These are phyloP conservation scores for Agrochola circellaris DNA, from an alignment of 2,888 invertebrate species.

Conservation along the genomic window DNA sequence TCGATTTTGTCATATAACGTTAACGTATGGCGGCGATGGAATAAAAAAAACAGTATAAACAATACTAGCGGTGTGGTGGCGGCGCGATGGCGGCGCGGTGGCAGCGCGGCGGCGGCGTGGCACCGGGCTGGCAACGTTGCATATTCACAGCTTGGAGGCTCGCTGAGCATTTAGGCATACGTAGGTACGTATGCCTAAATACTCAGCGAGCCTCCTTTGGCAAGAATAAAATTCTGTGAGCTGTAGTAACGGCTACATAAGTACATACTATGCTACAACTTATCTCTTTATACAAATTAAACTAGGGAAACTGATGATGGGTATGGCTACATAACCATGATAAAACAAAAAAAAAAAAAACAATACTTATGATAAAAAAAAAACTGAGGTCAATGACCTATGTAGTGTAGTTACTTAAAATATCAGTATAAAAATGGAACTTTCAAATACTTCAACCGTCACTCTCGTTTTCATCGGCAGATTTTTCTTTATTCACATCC, in stretches of 20 bases:
- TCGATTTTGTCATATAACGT: too few relatives aligned
- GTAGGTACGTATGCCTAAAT: too few relatives aligned
- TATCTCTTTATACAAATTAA: not conserved
- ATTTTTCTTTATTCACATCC: not conserved
- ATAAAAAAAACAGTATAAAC: too few relatives aligned
- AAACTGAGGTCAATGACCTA: too few relatives aligned
- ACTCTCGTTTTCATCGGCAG: slow-evolving; percentile 1
- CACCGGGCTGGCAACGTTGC: too few relatives aligned
- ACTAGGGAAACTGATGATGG: not conserved
- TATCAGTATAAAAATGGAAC: not conserved
- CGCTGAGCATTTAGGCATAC: too few relatives aligned
- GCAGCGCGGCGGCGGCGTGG: too few relatives aligned
- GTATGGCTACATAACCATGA: not conserved
- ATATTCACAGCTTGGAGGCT: too few relatives aligned
- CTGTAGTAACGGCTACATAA: not conserved
- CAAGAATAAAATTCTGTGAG: not conserved
- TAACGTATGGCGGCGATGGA: too few relatives aligned
- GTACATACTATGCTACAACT: not conserved
- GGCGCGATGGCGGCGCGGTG: too few relatives aligned
- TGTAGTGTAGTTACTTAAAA: not conserved
- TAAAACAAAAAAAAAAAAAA: not conserved
- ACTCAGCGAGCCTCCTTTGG: too few relatives aligned
- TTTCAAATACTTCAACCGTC: not conserved
- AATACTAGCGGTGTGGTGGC: too few relatives aligned
- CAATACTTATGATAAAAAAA: not conserved